These are phyloP conservation scores for Chesias legatella DNA, from an alignment of 2,888 invertebrate genomes.

Conservation along the genomic window DNA sequence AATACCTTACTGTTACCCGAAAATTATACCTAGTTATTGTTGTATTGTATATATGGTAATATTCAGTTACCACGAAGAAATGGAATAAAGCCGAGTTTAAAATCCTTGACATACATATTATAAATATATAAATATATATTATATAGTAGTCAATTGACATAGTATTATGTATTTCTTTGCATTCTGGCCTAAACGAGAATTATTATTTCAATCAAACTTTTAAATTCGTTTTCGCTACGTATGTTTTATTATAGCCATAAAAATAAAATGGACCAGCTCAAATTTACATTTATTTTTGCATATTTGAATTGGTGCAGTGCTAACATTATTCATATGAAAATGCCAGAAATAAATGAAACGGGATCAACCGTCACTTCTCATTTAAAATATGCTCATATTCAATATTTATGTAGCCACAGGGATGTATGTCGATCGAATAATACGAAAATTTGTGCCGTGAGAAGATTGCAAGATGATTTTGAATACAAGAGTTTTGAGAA, in stretches of 20 bases:
- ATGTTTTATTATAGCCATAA: conserved; percentile 1
- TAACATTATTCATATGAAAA: conserved; percentile 10
- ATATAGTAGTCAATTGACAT: too few relatives aligned
- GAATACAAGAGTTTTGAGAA: conserved; percentile 48
- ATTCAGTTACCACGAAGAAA: too few relatives aligned
- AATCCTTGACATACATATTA: too few relatives aligned
- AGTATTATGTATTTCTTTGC: too few relatives aligned
- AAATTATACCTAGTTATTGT: too few relatives aligned
- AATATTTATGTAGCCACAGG: conserved; percentile 34
- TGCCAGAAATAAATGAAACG: conserved; percentile 21
- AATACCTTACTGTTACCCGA: too few relatives aligned
- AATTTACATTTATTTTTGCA: conserved; percentile 4
- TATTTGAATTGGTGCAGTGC: conserved; percentile 1
- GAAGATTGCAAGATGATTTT: conserved; percentile 21
- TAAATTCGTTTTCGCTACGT: too few relatives aligned
- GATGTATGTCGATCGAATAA: conserved; percentile 37
- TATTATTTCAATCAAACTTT: too few relatives aligned
- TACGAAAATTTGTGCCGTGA: conserved; percentile 39
- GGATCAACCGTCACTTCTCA: conserved; percentile 25
- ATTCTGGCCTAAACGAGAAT: too few relatives aligned
- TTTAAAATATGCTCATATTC: conserved; percentile 35
- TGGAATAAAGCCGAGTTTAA: too few relatives aligned
- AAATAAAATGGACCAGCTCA: conserved; percentile 2
- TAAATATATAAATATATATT: too few relatives aligned
- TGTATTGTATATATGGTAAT: too few relatives aligned